phyloP scores from a whole-genome alignment of 2,888 invertebrate species.

The Nesidiocoris tenuis region DNA sequence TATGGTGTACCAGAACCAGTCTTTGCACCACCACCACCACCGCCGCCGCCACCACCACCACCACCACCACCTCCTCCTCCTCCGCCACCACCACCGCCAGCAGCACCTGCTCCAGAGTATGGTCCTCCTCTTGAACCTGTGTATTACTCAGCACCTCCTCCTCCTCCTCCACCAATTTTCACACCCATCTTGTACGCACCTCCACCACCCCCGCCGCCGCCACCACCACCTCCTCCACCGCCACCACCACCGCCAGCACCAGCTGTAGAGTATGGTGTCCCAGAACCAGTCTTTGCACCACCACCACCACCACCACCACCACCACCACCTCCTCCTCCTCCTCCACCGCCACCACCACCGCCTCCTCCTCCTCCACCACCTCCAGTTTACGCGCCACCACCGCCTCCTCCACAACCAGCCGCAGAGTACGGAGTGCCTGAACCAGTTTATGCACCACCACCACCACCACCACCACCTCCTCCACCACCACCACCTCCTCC shows the following conservation, averaged over 20 bases:
- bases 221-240: conserved; percentile 21
- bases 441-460: background rate
- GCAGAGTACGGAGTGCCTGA: conserved; percentile 24
- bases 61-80: conserved; percentile 31
- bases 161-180: conserved; percentile 3
- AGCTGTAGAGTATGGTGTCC: conserved; percentile 17
- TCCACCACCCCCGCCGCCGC: conserved; percentile 33
- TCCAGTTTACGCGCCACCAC: background rate
- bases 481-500: conserved; percentile 29
- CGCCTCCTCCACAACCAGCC: conserved; percentile 2
- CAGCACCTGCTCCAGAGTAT: no score
- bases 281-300: conserved; percentile 1
- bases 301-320: conserved; percentile 27
- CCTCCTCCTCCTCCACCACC: conserved; percentile 26
- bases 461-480: conserved; percentile 29
- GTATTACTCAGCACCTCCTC: conserved; percentile 22
- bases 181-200: no score
- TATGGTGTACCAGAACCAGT: conserved; percentile 14
- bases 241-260: conserved; percentile 4
- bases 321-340: conserved; percentile 2
- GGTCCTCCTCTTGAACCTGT: no score
- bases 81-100: conserved; percentile 18
- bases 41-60: conserved; percentile 22
- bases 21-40: conserved; percentile 1
- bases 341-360: conserved; percentile 20